Conservation (phyloP, 1,140 invertebrate genomes). For the Sesamia nonagrioides region DNA sequence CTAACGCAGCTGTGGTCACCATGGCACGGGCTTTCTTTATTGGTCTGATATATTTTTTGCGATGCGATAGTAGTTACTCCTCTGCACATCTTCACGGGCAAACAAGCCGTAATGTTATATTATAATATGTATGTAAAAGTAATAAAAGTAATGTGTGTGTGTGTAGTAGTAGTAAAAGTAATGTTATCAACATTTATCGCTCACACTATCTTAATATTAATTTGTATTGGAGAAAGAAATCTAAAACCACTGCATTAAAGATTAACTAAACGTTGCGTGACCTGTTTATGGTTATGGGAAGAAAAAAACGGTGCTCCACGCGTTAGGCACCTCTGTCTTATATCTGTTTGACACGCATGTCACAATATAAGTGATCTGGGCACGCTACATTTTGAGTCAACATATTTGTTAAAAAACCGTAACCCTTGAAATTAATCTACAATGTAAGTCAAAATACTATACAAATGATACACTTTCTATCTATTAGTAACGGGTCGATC, state of each 20-base stretch:
- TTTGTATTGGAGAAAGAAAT: background rate
- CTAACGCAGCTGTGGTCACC: no score
- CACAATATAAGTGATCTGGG: constrained; percentile 39
- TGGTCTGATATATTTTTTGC: no score
- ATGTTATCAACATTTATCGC: background rate
- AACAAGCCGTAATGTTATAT: no score
- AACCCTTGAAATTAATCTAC: constrained; percentile 43
- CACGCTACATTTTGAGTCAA: constrained; percentile 31
- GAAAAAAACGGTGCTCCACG: constrained; percentile 39
- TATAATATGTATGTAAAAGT: no score
- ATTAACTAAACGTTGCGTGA: constrained; percentile 35
- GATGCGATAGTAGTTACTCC: no score
- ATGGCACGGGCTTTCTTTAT: no score
- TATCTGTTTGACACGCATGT: constrained; percentile 48
- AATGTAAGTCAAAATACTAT: constrained; percentile 60
- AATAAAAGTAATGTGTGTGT: no score
- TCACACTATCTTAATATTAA: background rate
- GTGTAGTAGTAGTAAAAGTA: no score
- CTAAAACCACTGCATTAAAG: background rate
- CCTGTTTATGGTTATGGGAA: constrained; percentile 28
- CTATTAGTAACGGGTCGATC: constrained; percentile 61
- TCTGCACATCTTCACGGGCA: no score
- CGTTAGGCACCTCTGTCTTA: constrained; percentile 39
- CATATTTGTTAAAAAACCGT: constrained; percentile 27
- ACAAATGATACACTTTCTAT: constrained; percentile 49